Evolutionary conservation across 1,140 invertebrate species (phyloP), one percentile per base, ranked within the genome.

Genomic region (Anagrus nilaparvatae): DNA sequence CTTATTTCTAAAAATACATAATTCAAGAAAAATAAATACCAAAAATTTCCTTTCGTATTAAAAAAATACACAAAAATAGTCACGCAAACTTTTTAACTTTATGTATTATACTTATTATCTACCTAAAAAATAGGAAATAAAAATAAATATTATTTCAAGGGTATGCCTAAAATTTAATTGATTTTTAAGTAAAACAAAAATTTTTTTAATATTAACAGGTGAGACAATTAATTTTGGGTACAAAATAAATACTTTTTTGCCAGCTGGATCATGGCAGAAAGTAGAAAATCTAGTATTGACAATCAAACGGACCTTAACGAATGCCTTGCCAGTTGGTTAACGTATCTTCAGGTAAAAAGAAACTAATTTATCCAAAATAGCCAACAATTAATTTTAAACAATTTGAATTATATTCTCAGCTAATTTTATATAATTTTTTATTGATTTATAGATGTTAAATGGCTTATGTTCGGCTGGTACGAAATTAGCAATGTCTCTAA

Each of bases 261-360:
- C 6, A 25, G 16, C 14, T 28, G 41, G 46, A 46, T n/a, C 37
- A 69, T 69, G 66, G 65, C 65, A 40, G 65, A 69, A 45, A 59
- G 60, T 45, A 60, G 61, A 50, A 53, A 63, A 60, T 61, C 59
- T 63, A 52, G 52, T 59, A 38, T 55, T 52, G 29, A 61, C 57
- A 44, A 56, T 51, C 64, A 73, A 59, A 65, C 69, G 38, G 73
- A 76, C 42, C 65, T 77, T 33, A 70, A 70, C 40, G 76, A 79
- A 51, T 78, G 76, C 57, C 66, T 78, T 30, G 70, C 72, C 40
- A 74, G 73, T 53, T 79, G 77, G 77, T 66, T 78, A 7, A 67
- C 67, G 48, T 79, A 79, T 65, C 63, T 78, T 45, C 74, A 78
- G 63, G 75, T 77, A 39, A 19, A 10, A 13, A 10, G 29, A 10